Conservation (phyloP, 2,888 invertebrate species). For the Ornithoptera priamus region DNA sequence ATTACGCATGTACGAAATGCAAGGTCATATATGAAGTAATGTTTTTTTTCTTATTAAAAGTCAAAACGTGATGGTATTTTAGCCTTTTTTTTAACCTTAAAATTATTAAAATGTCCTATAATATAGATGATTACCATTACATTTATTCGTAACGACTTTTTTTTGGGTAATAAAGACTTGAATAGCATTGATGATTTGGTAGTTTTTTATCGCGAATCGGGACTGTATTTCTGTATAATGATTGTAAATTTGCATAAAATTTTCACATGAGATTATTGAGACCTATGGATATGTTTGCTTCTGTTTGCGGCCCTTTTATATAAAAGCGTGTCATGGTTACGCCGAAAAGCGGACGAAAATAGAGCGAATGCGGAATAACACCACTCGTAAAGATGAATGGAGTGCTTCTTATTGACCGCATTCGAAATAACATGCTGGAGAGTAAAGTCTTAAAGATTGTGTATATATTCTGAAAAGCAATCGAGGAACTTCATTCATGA, state of each 20-base stretch:
- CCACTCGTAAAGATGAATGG: conserved; percentile 19
- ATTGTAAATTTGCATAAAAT: neutral
- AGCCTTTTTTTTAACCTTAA: neutral
- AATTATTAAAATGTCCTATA: neutral
- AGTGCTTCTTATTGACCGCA: conserved; percentile 24
- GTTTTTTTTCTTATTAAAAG: no score
- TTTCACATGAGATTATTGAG: neutral
- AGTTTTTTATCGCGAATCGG: neutral
- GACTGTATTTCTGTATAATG: neutral
- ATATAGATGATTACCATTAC: neutral
- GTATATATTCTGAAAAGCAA: neutral
- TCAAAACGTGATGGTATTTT: no score
- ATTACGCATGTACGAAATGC: no score
- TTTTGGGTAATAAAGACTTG: neutral
- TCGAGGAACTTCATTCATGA: neutral
- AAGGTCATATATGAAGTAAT: no score
- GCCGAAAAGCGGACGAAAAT: conserved; percentile 23
- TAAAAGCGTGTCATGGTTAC: conserved; percentile 21
- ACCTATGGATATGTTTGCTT: neutral
- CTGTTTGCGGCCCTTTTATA: conserved; percentile 5
- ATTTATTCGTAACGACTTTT: neutral
- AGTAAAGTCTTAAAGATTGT: conserved; percentile 4
- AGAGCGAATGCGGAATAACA: conserved; percentile 23
- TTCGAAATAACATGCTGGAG: conserved; percentile 12
- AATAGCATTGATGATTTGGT: neutral